Evolutionary conservation across 30 jellyfish, hydroid and myxozoan species (phyloP).

Genomic region (Chrysaora quinquecirrha): DNA sequence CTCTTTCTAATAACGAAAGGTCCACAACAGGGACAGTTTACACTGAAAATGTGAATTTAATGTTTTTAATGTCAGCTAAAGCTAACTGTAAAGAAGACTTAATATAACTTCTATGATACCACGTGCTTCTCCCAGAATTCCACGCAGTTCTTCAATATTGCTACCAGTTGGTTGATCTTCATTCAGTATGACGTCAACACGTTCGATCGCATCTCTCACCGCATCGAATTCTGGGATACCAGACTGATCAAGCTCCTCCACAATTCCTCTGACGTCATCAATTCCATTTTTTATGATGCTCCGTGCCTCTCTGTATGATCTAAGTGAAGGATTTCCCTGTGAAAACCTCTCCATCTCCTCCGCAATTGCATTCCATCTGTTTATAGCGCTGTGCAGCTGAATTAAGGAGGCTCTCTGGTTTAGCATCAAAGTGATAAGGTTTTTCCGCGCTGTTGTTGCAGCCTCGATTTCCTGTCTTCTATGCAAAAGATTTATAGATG

Average conservation of each 20-base stretch:
- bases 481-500: constrained; percentile 29
- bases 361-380: constrained; percentile 41
- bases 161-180: constrained; percentile 66
- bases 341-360: constrained; percentile 69
- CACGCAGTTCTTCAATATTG: constrained; percentile 70
- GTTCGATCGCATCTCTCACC: constrained; percentile 48
- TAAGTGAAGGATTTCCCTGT: constrained; percentile 69
- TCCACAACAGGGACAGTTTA: too few species aligned
- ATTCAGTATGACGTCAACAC: constrained; percentile 63
- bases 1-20: too few species aligned
- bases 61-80: too few species aligned
- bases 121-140: constrained; percentile 65
- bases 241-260: constrained; percentile 48
- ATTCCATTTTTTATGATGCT: constrained; percentile 26
- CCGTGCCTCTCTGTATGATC: constrained; percentile 67
- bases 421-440: constrained; percentile 35
- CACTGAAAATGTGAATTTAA: too few species aligned
- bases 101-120: constrained; percentile 64
- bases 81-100: constrained; percentile 49
- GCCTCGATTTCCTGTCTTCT: constrained; percentile 46
- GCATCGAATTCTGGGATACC: constrained; percentile 57
- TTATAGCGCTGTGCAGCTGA: constrained; percentile 27
- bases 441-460: constrained; percentile 34
- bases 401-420: constrained; percentile 30
- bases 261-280: constrained; percentile 18